A percentile compares a stretch with the other conserved stretches of the same genome.
These are phyloP conservation scores for Lepidotrigona ventralis DNA, from an alignment of 1,140 invertebrate species.

Conservation along the genomic window DNA sequence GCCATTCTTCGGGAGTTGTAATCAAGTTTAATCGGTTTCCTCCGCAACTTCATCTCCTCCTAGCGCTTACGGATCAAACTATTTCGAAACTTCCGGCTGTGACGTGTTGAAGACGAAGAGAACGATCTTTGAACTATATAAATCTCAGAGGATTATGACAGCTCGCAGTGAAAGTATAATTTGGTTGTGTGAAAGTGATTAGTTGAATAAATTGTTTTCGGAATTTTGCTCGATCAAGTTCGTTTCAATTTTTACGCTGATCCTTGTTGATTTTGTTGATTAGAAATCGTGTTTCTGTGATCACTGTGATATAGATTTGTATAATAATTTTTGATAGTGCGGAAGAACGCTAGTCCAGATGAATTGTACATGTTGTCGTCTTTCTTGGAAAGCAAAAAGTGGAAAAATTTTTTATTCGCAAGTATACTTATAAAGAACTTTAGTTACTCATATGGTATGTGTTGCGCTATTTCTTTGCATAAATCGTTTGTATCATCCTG, in stretches of 20 bases:
- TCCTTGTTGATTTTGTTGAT: not conserved
- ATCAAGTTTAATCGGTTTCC: conserved; percentile 42
- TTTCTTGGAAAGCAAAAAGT: not conserved
- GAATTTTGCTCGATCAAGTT: not conserved
- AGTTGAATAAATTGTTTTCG: not conserved
- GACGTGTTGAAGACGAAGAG: conserved; percentile 21
- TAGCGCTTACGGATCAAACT: not conserved
- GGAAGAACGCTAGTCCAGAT: not conserved
- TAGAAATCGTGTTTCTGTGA: not conserved
- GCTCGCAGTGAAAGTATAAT: conserved; percentile 25
- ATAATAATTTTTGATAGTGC: not conserved
- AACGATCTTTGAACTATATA: conserved; percentile 4
- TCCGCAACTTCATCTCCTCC: not conserved
- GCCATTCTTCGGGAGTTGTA: conserved; percentile 12
- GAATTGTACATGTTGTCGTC: not conserved
- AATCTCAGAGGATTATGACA: not conserved
- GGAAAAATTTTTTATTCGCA: too few relatives aligned
- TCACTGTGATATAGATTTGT: too few relatives aligned
- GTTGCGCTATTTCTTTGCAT: too few relatives aligned
- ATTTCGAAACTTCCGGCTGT: conserved; percentile 20
- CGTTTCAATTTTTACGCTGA: not conserved
- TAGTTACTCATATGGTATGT: too few relatives aligned
- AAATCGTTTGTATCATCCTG: too few relatives aligned
- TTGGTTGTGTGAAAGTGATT: conserved; percentile 17
- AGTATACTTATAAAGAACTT: too few relatives aligned